A percentile compares a stretch with the other conserved stretches of the same genome.
These are phyloP conservation scores for Chloroceryle amazona DNA, from an alignment of 2,797 vertebrate genomes.

Conservation along the genomic window DNA sequence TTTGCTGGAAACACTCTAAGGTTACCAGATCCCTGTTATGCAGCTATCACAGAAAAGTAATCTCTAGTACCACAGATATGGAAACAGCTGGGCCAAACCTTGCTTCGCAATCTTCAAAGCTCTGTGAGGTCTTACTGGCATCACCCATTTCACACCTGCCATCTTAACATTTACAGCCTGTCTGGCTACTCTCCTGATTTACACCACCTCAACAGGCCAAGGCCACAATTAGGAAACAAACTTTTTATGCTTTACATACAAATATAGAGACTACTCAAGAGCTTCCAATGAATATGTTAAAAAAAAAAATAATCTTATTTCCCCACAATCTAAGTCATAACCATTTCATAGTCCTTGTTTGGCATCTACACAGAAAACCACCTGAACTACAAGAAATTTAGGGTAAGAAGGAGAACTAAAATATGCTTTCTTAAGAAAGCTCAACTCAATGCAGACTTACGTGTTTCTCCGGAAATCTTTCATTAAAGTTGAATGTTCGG, in stretches of 20 bases:
- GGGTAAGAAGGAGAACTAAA: not conserved
- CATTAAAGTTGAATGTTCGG: conserved; percentile 99
- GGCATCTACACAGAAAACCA: not conserved
- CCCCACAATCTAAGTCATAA: not conserved
- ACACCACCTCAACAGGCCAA: not conserved
- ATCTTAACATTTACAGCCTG: not conserved
- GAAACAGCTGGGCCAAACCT: not conserved
- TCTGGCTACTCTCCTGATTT: not conserved
- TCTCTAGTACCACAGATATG: not conserved
- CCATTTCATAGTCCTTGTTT: not conserved
- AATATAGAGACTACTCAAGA: too few species aligned
- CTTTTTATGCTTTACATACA: not conserved
- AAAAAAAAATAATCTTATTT: not conserved
- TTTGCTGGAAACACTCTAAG: not conserved
- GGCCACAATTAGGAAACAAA: not conserved
- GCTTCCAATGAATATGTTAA: too few species aligned
- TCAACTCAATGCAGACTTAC: conserved; percentile 84
- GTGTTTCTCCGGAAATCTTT: conserved; percentile 99
- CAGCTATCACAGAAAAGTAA: not conserved
- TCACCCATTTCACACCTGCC: not conserved
- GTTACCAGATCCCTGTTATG: not conserved
- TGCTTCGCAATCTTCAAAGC: not conserved
- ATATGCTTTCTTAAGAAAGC: not conserved
- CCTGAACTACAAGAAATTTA: not conserved
- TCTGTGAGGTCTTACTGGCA: not conserved